phyloP scores from a whole-genome alignment of 2,797 vertebrate genomes.

The Cossypha caffra region DNA sequence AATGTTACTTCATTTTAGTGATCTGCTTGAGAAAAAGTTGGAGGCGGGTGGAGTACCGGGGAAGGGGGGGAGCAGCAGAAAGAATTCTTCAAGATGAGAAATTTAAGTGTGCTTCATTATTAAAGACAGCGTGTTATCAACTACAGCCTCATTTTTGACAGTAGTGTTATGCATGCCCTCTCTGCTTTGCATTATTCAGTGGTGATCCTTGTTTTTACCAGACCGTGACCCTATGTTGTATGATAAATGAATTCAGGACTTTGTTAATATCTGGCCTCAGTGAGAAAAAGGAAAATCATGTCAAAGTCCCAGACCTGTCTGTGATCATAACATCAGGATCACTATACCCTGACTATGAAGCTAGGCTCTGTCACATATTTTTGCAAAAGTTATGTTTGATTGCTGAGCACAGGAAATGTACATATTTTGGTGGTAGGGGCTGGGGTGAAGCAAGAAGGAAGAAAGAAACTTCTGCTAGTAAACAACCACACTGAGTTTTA shows the following conservation, averaged over 20 bases:
- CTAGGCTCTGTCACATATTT: background rate
- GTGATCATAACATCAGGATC: background rate
- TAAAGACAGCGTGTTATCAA: background rate
- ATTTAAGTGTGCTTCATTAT: background rate
- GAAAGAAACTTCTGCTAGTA: background rate
- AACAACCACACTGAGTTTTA: background rate
- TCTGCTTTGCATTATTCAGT: background rate
- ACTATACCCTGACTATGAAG: background rate
- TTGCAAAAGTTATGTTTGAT: background rate
- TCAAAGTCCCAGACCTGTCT: background rate
- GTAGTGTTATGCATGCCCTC: background rate
- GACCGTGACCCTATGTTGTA: background rate
- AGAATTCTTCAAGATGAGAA: background rate
- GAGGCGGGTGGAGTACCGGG: fast-evolving
- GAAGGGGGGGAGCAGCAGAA: fast-evolving
- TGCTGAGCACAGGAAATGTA: background rate
- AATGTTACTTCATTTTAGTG: background rate
- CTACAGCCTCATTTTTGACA: background rate
- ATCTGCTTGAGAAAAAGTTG: background rate
- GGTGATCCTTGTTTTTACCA: background rate
- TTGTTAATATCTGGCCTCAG: background rate
- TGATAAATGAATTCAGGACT: background rate
- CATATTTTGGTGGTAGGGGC: background rate
- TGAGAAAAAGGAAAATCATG: background rate
- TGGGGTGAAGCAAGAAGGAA: background rate